Base-by-base conservation (phyloP, 2,888 invertebrate species). In the Pteria penguin region DNA sequence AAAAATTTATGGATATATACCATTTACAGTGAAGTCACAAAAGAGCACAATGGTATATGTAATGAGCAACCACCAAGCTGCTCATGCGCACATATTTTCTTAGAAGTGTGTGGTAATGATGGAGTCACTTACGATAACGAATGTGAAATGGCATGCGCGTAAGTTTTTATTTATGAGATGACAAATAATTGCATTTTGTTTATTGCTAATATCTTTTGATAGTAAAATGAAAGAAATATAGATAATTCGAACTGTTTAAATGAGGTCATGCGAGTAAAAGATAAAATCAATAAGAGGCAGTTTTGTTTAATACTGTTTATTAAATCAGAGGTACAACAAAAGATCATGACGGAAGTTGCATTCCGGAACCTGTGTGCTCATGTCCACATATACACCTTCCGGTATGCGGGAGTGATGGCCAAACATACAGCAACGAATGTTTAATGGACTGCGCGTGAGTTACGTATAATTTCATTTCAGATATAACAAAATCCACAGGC, bases 391-490 rank as follows among this genome's bases (percentile, higher is more conserved):
- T 24, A n/a, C 22, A 36, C 0, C 22, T 36, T 11, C 22, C 22
- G 36, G 45, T 65, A 4, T 65, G 63, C 36, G 63, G 63, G 27
- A 65, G 36, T 8, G 63, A 65, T 26, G 63, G 45, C 22, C 32
- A 65, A 26, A 65, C 63, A 11, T 65, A 65, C 26, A 45, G 36
- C 63, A 65, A 65, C 24, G 63, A 65, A 26, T 65, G 45, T 45
- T 18, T 65, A 2, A 26, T 65, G 45, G 36, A 65, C 36, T 65
- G 63, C 45, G 45, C 45, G 63, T 65, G 36, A 65, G 63, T 36
- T n/a, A n/a, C n/a, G n/a, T n/a, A n/a, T n/a, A n/a, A n/a, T n/a
- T n/a, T n/a, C n/a, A n/a, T n/a, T n/a, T n/a, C n/a, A n/a, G n/a
- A n/a, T n/a, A n/a, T n/a, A n/a, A n/a, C n/a, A n/a, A n/a, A n/a